phyloP scores from a whole-genome alignment of 2,888 invertebrate genomes.

The Elysia crispata region DNA sequence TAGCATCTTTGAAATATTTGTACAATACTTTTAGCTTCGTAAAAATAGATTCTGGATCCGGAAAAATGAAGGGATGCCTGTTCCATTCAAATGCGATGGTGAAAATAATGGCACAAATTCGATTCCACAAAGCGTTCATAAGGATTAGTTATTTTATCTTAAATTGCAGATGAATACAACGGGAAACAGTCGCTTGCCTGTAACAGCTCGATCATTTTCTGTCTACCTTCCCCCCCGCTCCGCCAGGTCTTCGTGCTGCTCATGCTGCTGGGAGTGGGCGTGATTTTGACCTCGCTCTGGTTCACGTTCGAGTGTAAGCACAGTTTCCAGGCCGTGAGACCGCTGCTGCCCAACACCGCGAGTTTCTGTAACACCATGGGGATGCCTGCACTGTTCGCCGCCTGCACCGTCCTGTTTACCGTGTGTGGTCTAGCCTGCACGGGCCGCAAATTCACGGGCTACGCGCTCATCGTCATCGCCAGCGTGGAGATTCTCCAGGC shows the following conservation, averaged over 20 bases:
- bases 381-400: constrained; percentile 51
- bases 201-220: too few relatives aligned
- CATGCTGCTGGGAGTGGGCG: constrained; percentile 29
- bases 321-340: constrained; percentile 32
- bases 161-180: too few relatives aligned
- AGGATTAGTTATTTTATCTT: too few relatives aligned
- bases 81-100: too few relatives aligned
- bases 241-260: constrained; percentile 46
- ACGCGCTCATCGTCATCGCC: constrained; percentile 47
- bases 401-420: constrained; percentile 47
- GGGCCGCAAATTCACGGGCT: constrained; percentile 49
- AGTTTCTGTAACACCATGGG: constrained; percentile 49
- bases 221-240: not conserved
- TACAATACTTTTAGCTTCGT: too few relatives aligned
- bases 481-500: constrained; percentile 43
- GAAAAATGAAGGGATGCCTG: too few relatives aligned
- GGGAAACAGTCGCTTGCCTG: too few relatives aligned
- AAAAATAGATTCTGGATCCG: too few relatives aligned
- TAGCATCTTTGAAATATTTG: too few relatives aligned
- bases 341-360: constrained; percentile 15
- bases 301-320: constrained; percentile 46
- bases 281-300: constrained; percentile 47
- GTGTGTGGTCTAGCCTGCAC: constrained; percentile 53
- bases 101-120: too few relatives aligned
- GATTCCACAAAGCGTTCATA: too few relatives aligned